phyloP scores from a whole-genome alignment of 2,797 vertebrate genomes.

The Calcarius lapponicus region DNA sequence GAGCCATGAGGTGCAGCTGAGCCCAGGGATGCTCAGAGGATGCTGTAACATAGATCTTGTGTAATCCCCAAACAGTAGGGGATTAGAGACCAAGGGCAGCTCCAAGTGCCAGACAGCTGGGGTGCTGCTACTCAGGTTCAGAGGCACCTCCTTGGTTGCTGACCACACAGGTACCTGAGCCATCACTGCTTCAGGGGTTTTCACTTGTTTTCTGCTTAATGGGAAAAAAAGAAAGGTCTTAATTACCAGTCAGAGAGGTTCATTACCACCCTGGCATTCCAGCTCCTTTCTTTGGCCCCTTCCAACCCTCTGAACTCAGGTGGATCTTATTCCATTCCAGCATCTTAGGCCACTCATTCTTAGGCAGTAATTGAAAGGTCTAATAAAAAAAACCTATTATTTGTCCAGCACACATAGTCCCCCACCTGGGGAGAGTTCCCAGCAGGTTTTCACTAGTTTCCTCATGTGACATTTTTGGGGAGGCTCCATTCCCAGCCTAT shows the following conservation, averaged over 20 bases:
- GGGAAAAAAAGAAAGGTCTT: not conserved
- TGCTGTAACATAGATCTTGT: not conserved
- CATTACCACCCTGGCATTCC: not conserved
- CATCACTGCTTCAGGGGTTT: not conserved
- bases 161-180: not conserved
- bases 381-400: not conserved
- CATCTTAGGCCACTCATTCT: not conserved
- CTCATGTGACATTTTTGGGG: not conserved
- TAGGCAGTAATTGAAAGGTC: not conserved
- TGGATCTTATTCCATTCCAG: not conserved
- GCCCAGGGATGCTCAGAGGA: not conserved
- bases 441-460: not conserved
- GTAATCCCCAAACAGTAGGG: accelerated
- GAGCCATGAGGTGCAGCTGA: accelerated
- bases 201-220: not conserved
- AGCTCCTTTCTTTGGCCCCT: not conserved
- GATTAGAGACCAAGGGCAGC: not conserved
- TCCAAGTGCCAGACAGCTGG: not conserved
- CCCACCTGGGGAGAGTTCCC: not conserved
- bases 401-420: not conserved
- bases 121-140: not conserved
- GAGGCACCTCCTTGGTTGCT: not conserved
- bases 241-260: not conserved
- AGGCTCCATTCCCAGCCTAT: constrained; percentile 15
- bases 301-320: not conserved